Percentiles rank a stretch among this genome's conserved stretches.
Evolutionary conservation across 2,888 invertebrate species (phyloP).

Genomic region (Cepaea hortensis): DNA sequence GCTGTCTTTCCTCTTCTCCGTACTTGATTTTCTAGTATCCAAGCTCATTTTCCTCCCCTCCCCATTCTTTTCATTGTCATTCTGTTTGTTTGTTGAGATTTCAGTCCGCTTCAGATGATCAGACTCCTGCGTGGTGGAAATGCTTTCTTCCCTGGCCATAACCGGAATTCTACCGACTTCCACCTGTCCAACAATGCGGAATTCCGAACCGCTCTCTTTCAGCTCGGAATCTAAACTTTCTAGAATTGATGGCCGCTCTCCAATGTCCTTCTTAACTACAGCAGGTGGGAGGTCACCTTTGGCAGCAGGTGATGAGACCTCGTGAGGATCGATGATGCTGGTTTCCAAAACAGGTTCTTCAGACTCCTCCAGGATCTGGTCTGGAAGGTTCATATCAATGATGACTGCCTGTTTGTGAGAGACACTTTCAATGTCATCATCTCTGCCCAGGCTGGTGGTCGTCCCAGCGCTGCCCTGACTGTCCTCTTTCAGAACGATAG

Average conservation of each 20-base stretch:
- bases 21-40: background rate
- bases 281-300: background rate
- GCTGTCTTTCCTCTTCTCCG: slow-evolving; percentile 5
- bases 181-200: slow-evolving; percentile 44
- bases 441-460: background rate
- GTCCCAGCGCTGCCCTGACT: background rate
- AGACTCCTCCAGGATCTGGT: slow-evolving; percentile 44
- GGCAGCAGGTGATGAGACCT: background rate
- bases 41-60: background rate
- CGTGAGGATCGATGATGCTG: background rate
- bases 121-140: background rate
- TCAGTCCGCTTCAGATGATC: background rate
- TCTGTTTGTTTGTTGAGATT: background rate
- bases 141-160: background rate
- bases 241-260: slow-evolving; percentile 23
- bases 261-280: background rate
- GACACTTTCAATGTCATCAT: slow-evolving; percentile 45
- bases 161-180: slow-evolving; percentile 16
- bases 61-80: background rate
- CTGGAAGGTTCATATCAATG: slow-evolving; percentile 43
- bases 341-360: slow-evolving; percentile 22
- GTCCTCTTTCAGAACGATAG: background rate
- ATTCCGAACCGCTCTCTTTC: slow-evolving; percentile 44
- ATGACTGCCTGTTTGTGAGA: slow-evolving; percentile 34
- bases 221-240: slow-evolving; percentile 45